Conservation (phyloP, 2,888 invertebrate genomes). For the Omphaloscelis lunosa region DNA sequence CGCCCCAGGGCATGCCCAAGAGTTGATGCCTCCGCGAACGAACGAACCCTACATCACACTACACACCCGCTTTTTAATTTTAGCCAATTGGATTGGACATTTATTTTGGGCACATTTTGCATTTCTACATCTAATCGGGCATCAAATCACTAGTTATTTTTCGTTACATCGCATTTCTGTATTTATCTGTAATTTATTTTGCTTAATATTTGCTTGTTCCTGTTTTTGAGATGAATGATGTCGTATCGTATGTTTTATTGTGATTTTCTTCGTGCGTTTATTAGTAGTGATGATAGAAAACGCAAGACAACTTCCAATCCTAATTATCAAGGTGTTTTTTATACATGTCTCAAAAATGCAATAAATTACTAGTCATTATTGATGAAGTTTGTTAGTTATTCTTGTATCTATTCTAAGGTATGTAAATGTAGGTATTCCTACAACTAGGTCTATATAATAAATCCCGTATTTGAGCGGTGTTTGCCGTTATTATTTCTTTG, state of each 20-base stretch:
- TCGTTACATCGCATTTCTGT: conserved; percentile 84
- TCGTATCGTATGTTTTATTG: conserved; percentile 80
- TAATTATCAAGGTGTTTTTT: conserved; percentile 84
- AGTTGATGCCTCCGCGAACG: conserved; percentile 87
- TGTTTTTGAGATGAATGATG: conserved; percentile 84
- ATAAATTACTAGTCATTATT: conserved; percentile 88
- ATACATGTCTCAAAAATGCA: conserved; percentile 81
- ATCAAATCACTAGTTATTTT: conserved; percentile 77
- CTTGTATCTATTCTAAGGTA: conserved; percentile 81
- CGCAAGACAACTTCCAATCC: conserved; percentile 84
- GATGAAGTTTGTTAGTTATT: conserved; percentile 86
- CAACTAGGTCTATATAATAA: conserved; percentile 79
- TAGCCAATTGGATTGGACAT: conserved; percentile 83
- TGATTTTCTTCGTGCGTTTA: conserved; percentile 83
- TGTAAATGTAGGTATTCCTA: conserved; percentile 82
- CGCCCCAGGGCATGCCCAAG: conserved; percentile 91
- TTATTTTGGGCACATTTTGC: conserved; percentile 89
- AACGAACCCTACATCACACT: conserved; percentile 82
- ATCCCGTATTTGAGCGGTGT: conserved; percentile 80
- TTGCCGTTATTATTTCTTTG: conserved; percentile 80
- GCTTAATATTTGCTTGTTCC: conserved; percentile 87
- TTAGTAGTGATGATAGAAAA: conserved; percentile 81
- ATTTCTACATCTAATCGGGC: conserved; percentile 88
- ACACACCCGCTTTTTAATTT: conserved; percentile 86
- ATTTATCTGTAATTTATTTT: conserved; percentile 81